These are phyloP conservation scores for Pocota personata DNA, from an alignment of 2,888 invertebrate species.

Conservation along the genomic window DNA sequence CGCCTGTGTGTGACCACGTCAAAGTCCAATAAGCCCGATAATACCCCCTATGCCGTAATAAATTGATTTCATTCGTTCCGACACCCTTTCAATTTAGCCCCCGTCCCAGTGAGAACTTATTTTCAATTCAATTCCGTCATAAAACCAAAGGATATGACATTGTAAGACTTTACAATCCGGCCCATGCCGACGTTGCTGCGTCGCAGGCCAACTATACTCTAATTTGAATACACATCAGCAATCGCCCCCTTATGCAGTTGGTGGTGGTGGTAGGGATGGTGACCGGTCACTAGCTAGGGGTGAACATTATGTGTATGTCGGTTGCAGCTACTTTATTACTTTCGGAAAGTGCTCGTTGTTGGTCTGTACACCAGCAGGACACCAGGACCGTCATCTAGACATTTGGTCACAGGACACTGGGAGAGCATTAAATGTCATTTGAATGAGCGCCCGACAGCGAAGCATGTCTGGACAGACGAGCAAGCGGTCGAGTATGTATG, in stretches of 20 bases:
- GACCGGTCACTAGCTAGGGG: not conserved
- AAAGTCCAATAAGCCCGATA: slow-evolving; percentile 70
- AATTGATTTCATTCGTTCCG: slow-evolving; percentile 66
- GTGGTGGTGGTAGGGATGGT: not conserved
- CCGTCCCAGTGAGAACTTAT: slow-evolving; percentile 40
- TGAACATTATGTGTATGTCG: slow-evolving; percentile 31
- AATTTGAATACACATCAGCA: slow-evolving; percentile 65
- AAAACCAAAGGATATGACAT: slow-evolving; percentile 73
- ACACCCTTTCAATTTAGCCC: slow-evolving; percentile 23
- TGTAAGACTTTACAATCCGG: slow-evolving; percentile 61
- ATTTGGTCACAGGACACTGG: slow-evolving; percentile 67
- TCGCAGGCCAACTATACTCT: not conserved
- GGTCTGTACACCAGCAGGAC: slow-evolving; percentile 58
- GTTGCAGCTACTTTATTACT: slow-evolving; percentile 71
- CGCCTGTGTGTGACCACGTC: slow-evolving; percentile 64
- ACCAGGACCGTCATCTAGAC: slow-evolving; percentile 64
- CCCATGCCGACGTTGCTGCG: slow-evolving; percentile 8
- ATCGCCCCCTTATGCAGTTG: slow-evolving; percentile 17
- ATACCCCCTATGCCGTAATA: slow-evolving; percentile 58
- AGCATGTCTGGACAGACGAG: slow-evolving; percentile 29
- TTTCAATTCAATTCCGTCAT: slow-evolving; percentile 73
- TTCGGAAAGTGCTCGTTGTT: slow-evolving; percentile 66
- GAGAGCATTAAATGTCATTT: slow-evolving; percentile 73
- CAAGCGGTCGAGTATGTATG: slow-evolving; percentile 14
- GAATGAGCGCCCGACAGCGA: slow-evolving; percentile 51